These are phyloP conservation scores for Mantis religiosa DNA, from an alignment of 2,888 invertebrate species.

Conservation along the genomic window DNA sequence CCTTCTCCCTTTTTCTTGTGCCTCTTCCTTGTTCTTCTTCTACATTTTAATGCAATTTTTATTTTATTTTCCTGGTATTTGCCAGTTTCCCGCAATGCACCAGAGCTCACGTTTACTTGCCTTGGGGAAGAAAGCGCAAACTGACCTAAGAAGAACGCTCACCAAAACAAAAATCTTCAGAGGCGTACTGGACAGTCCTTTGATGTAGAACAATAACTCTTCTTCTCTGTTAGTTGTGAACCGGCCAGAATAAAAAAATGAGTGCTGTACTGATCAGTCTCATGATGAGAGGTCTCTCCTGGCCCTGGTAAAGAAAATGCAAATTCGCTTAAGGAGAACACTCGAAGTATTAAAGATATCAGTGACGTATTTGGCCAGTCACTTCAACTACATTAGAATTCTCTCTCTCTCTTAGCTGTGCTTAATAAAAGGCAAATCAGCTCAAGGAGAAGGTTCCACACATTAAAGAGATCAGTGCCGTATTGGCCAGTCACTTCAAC, in stretches of 20 bases:
- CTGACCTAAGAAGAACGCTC: neutral
- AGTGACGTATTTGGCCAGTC: no score
- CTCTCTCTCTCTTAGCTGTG: no score
- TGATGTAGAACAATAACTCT: no score
- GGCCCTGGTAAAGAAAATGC: neutral
- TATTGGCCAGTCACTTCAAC: no score
- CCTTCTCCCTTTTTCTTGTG: neutral
- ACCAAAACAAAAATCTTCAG: neutral
- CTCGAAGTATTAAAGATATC: neutral
- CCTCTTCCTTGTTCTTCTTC: neutral
- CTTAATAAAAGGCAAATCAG: neutral
- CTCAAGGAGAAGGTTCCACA: neutral
- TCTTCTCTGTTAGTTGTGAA: no score
- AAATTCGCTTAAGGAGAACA: neutral
- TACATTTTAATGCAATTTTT: slow-evolving; percentile 4
- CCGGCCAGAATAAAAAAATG: no score
- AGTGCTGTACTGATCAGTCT: neutral
- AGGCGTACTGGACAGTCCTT: neutral
- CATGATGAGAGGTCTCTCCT: no score
- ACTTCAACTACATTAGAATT: neutral
- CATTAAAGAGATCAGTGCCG: neutral
- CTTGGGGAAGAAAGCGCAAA: neutral
- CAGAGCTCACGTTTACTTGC: neutral
- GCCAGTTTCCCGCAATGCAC: slow-evolving; percentile 4
- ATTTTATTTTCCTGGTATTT: neutral